Evolutionary conservation across 2,113 vertebrate genomes (phyloP), one percentile per base, ranked within the genome.

Genomic region (Rhizomys pruinosus): DNA sequence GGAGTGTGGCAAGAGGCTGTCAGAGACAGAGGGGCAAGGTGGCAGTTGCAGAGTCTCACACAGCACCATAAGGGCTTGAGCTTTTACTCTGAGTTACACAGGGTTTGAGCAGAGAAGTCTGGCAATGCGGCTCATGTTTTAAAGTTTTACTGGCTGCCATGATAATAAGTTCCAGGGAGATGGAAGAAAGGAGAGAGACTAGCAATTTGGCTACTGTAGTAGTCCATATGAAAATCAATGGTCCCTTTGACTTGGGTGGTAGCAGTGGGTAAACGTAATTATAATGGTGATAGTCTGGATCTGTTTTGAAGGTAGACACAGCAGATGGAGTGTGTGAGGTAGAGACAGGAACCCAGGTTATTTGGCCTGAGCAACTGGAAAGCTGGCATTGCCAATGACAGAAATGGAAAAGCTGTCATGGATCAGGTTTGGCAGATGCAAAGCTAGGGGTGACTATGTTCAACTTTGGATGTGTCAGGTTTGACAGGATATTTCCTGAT

Each of bases 291-390:
- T 52, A 82, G 71, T 90, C 59, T 92, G 89, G 17, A 81, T 94
- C 37, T 78, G 34, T 34, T 80, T 39, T 59, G 59, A 86, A 74
- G 69, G 84, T 59, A 66, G 42, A 61, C 42, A 7, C 68, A 86
- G 82, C 42, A 57, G 37, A 88, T 57, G 76, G 52, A 69, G 34
- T 87, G 44, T 64, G 27, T 87, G 68, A 84, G 37, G 66, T 79
- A 90, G 89, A 84, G 81, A 89, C 17, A 84, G 89, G 63, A 91
- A 61, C 94, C 69, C 69, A 64, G 61, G 77, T 80, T 73, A 66
- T 86, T 57, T 94, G 94, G 55, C 39, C 25, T 84, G 47, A 81
- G 66, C n/a, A 29, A 39, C 32, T 52, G 55, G 79, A 79, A 94
- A 81, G 76, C 71, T 6, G 32, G 63, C 84, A 74, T 34, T 89